Evolutionary conservation across 2,797 vertebrate species (phyloP).

Genomic region (Chaenodraco wilsoni): DNA sequence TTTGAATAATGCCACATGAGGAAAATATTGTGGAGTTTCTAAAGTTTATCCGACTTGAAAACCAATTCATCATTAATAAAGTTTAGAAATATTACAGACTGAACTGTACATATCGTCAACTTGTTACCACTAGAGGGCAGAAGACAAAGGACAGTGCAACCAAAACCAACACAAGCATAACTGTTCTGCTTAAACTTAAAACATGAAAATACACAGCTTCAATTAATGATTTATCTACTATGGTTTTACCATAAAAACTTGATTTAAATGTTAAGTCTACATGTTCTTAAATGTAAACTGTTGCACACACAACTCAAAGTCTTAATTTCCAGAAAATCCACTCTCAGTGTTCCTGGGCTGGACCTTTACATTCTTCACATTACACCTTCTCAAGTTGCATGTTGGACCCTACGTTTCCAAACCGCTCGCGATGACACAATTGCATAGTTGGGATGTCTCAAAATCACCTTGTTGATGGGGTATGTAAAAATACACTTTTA

Average conservation of each 20-base stretch:
- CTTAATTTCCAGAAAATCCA: neutral
- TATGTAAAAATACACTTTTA: neutral
- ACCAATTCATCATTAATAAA: neutral
- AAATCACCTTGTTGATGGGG: neutral
- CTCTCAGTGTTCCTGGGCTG: neutral
- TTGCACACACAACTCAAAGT: neutral
- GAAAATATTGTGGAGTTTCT: neutral
- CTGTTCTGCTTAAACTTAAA: neutral
- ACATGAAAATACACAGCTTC: no score
- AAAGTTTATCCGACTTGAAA: neutral
- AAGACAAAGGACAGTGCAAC: neutral
- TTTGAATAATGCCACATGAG: neutral
- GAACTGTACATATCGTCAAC: neutral
- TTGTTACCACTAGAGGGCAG: constrained; percentile 32
- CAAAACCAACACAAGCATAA: neutral
- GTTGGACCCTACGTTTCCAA: neutral
- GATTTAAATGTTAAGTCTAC: no score
- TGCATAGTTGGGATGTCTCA: neutral
- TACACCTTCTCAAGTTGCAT: neutral
- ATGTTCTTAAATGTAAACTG: no score
- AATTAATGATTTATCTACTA: no score
- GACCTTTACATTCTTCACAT: neutral
- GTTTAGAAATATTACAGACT: neutral
- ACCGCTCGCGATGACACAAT: neutral
- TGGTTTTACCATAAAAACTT: no score